Base-by-base conservation (phyloP, 2,888 invertebrate genomes). In the Nomada fucata region DNA sequence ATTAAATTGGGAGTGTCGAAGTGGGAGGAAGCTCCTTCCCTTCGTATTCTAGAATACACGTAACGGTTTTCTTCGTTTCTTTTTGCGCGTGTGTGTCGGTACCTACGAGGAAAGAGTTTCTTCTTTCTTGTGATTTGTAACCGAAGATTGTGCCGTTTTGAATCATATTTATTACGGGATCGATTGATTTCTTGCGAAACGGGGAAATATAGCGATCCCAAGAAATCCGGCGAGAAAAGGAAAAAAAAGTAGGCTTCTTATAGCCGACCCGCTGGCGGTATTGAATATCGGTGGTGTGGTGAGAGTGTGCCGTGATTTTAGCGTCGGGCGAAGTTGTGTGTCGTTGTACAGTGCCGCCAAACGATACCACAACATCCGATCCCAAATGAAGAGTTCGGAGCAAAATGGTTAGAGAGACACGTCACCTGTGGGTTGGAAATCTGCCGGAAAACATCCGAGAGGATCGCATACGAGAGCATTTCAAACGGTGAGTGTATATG, bases 401-500 rank as follows among this genome's bases (percentile, higher is more conserved):
- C 97, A 98, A 97, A 97, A 99, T 99, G 99, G 99, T 99, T 97
- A 98, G 99, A 97, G 98, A 99, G 98, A 98, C 98, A 97, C 98
- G 99, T 97, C 98, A 99, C 96, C 97, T 99, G 96, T 98, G 98
- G 98, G 98, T 99, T 97, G 99, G 98, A 97, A 99, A 98, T 97
- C 97, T 99, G 97, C 98, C 99, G 97, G 98, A 98, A 96, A 98
- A 98, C 96, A 97, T 98, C 96, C 97, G 98, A 94, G 98, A 98
- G 96, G 98, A 98, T 95, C 97, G 97, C 95, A 98, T 98, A 96
- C 96, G 97, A 96, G 98, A 98, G 95, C 97, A 98, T 96, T 98
- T 99, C 96, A 98, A 98, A 97, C 97, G 98, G 98, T 98, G 96
- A 96, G 95, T 68, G 23, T 13, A 44, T 5, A 36, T 7, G 0